A percentile compares a stretch with the other conserved stretches of the same genome.
These are phyloP conservation scores for Globia sparganii DNA, from an alignment of 2,888 invertebrate genomes.

Conservation along the genomic window DNA sequence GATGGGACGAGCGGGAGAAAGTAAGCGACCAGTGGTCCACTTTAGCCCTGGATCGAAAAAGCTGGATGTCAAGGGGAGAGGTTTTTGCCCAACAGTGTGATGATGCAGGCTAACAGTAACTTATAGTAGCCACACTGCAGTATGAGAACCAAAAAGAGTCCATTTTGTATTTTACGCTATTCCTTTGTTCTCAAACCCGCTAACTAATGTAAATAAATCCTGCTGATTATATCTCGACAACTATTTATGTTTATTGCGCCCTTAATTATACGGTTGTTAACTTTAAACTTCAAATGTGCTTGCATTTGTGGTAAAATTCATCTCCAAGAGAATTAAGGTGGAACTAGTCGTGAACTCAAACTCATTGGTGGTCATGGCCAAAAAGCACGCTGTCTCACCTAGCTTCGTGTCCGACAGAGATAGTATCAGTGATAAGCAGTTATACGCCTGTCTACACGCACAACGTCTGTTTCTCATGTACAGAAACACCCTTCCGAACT, in stretches of 20 bases:
- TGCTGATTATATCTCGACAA: conserved; percentile 46
- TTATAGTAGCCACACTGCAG: not conserved
- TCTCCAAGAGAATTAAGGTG: not conserved
- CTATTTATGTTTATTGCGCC: conserved; percentile 50
- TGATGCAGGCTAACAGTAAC: not conserved
- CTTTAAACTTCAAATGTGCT: conserved; percentile 28
- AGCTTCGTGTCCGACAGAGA: too few species aligned
- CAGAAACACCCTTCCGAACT: too few species aligned
- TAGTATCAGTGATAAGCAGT: too few species aligned
- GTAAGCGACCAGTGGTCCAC: too few species aligned
- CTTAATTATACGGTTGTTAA: conserved; percentile 45
- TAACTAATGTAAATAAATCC: conserved; percentile 40
- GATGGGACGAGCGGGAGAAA: too few species aligned
- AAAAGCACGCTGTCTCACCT: too few species aligned
- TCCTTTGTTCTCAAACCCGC: conserved; percentile 28
- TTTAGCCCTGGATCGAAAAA: not conserved
- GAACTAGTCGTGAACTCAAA: too few species aligned
- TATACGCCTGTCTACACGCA: too few species aligned
- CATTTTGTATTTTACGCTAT: conserved; percentile 4
- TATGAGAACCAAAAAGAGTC: conserved; percentile 5
- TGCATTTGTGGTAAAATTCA: conserved; percentile 14
- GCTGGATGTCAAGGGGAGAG: not conserved
- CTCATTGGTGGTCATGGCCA: too few species aligned
- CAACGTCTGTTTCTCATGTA: too few species aligned
- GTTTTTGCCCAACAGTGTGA: not conserved